Evolutionary conservation across 2,113 vertebrate genomes (phyloP), one percentile per base, ranked within the genome.

Genomic region (Percina caprodes): DNA sequence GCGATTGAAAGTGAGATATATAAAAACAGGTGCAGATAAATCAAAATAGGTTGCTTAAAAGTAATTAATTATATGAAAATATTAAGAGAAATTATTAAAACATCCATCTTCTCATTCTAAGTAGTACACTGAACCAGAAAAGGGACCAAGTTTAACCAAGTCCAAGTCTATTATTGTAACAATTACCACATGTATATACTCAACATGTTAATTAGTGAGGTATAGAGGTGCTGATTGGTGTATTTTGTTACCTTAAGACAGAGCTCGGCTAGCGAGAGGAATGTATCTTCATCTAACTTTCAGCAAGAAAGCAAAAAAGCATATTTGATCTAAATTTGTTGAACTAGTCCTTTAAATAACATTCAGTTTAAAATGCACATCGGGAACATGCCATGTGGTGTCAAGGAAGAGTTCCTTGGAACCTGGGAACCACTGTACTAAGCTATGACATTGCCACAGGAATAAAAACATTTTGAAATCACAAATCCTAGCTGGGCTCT

Each of bases 341-440:
- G 0, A 56, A 58, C 15, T 49, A n/a, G 21, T 26, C 45, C 74
- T 39, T 19, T 39, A 21, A 10, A 46, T 49, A 23, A 45, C 46
- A 77, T 62, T 18, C 3, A 12, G 5, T 67, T 59, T 45, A 56
- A 56, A 68, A 58, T 80, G n/a, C 39, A 65, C 65, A 24, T 10
- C 19, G 23, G n/a, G 18, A 26, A 52, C 46, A 33, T 35, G 16
- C 8, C 1, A 0, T 42, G 52, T 30, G 18, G 18, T n/a, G 21
- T 30, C 10, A 58, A 24, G 56, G 58, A 65, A 35, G 59, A 6
- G 39, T 9, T 26, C 24, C 54, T 59, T 21, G 35, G 39, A 42
- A 42, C 39, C n/a, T 18, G 9, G 54, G 3, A 58, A 58, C 16
- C 10, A 6, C 21, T 59, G 19, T 7, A 19, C 35, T 24, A 5